Conservation (phyloP, 2,888 invertebrate species). For the Acanthosepion esculentum region DNA sequence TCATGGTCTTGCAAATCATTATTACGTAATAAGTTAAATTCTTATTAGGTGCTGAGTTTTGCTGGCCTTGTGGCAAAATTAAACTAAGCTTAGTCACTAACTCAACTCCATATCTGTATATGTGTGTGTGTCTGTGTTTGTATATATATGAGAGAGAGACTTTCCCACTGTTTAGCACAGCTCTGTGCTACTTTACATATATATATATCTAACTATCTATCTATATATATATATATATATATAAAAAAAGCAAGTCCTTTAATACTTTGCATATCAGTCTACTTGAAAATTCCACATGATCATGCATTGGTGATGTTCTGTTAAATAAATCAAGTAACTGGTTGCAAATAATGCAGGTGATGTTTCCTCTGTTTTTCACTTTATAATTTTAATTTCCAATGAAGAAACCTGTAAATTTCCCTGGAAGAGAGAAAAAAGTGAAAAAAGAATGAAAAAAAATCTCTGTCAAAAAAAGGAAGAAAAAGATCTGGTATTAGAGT, state of each 20-base stretch:
- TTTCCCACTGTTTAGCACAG: too few species aligned
- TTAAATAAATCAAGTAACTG: not conserved
- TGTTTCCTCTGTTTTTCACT: not conserved
- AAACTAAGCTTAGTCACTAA: too few species aligned
- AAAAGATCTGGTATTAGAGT: not conserved
- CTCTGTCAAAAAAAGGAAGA: not conserved
- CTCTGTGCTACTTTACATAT: not conserved
- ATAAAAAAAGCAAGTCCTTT: not conserved
- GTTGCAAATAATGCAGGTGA: not conserved
- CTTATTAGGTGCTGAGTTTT: too few species aligned
- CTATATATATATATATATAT: not conserved
- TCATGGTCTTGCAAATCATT: too few species aligned
- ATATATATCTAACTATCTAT: not conserved
- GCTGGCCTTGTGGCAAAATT: too few species aligned
- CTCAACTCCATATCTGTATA: too few species aligned
- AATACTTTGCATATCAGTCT: not conserved
- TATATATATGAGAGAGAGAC: too few species aligned
- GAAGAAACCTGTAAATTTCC: not conserved
- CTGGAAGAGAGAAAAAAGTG: not conserved
- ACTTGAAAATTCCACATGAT: not conserved
- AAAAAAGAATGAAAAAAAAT: not conserved
- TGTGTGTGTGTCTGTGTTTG: too few species aligned
- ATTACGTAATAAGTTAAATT: too few species aligned
- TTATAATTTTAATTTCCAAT: not conserved
- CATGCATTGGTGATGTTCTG: not conserved